These are phyloP conservation scores for Sebastes steindachneri DNA, from an alignment of 2,797 vertebrate genomes.

Conservation along the genomic window DNA sequence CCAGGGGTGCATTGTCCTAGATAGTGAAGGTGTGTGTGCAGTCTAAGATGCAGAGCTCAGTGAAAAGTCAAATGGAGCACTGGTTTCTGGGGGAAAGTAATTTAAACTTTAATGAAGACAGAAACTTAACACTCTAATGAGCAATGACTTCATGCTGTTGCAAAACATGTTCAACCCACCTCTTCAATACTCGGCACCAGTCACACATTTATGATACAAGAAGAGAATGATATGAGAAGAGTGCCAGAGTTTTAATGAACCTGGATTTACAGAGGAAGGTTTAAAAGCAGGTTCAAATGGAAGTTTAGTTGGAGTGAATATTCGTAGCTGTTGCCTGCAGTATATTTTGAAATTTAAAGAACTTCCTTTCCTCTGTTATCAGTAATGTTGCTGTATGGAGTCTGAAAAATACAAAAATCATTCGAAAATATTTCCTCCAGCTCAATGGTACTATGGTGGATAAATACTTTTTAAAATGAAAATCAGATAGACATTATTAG, in stretches of 20 bases:
- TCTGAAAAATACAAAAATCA: background rate
- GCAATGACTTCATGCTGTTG: slow-evolving; percentile 50
- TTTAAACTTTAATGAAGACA: slow-evolving; percentile 74
- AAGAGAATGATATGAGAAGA: background rate
- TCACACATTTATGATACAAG: too few relatives aligned
- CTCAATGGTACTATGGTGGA: background rate
- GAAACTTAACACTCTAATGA: slow-evolving; percentile 67
- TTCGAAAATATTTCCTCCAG: background rate
- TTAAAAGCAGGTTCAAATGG: background rate
- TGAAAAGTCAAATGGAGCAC: slow-evolving; percentile 72
- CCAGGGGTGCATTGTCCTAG: slow-evolving; percentile 69
- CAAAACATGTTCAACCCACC: slow-evolving; percentile 35
- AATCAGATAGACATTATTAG: background rate
- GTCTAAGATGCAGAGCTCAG: slow-evolving; percentile 62
- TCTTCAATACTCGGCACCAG: slow-evolving; percentile 3
- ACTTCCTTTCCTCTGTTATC: background rate
- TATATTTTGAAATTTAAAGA: background rate
- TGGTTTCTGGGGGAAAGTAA: slow-evolving; percentile 66
- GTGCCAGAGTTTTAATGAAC: background rate
- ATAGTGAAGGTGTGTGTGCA: slow-evolving; percentile 73
- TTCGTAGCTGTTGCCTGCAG: background rate
- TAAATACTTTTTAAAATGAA: slow-evolving; percentile 11
- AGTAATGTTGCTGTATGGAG: background rate
- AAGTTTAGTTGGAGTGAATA: slow-evolving; percentile 2
- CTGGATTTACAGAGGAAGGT: background rate